Base-by-base conservation (phyloP, 2,113 vertebrate species). In the Nyctibius bracteatus region DNA sequence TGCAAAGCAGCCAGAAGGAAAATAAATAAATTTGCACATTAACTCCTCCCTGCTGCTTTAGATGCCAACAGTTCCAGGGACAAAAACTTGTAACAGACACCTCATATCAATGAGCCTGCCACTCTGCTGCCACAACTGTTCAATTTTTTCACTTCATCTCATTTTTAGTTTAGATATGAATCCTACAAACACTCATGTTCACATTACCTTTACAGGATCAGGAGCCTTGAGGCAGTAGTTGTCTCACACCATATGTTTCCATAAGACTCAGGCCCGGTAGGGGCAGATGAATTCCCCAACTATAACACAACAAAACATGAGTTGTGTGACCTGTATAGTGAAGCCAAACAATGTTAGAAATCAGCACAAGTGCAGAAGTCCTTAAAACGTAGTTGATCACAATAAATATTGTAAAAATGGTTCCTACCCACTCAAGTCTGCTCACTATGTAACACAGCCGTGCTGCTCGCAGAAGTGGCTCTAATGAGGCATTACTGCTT, bases 361-460 rank as follows among this genome's bases (percentile, higher is more conserved):
- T 21, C 31, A 80, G 28, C 44, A 59, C 10, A 87, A 88, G 35
- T 23, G 21, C 27, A 47, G 2, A 73, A 43, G 30, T 59, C 19
- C 47, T 71, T 59, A 71, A 67, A 54, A 74, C 0, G 0, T 7
- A 52, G 20, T 2, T 75, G 8, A 55, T 67, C 3, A 9, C 14
- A 31, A 7, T 24, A 74, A 72, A 17, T 41, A 59, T 2, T 57
- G 14, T 65, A 80, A 78, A 81, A 75, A 65, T 4, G 4, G 8
- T 37, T 75, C 54, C 58, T 31, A 65, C 37, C 11, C 17, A 27
- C 5, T 77, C 10, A 61, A 55, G 25, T 71, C 31, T 62, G 15
- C 31, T 83, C 58, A 41, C 21, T 3, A 0, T 30, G 14, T 16
- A 70, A 24, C 41, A 73, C 58, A 70, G 17, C 10, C 39, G n/a